phyloP scores from a whole-genome alignment of 1,140 invertebrate genomes.

The Artemia franciscana region DNA sequence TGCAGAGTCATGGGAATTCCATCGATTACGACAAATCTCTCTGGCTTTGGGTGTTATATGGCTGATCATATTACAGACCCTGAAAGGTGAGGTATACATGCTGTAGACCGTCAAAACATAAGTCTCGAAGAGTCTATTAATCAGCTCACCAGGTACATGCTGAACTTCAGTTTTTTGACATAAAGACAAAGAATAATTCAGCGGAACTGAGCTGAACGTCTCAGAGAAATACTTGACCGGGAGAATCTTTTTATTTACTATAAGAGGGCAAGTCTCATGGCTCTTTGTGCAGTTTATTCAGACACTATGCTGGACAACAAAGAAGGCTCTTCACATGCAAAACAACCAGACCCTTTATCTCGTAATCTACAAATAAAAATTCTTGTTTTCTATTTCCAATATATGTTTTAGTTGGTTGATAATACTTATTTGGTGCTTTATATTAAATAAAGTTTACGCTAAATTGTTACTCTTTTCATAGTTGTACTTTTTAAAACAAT shows the following conservation, averaged over 20 bases:
- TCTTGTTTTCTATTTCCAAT: too few relatives aligned
- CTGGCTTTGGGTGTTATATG: conserved; percentile 98
- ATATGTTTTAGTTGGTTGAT: too few relatives aligned
- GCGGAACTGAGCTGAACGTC: conserved; percentile 83
- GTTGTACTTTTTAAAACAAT: too few relatives aligned
- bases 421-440: too few relatives aligned
- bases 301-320: conserved; percentile 50
- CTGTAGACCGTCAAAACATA: conserved; percentile 79
- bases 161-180: conserved; percentile 72
- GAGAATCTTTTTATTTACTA: conserved; percentile 93
- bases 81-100: conserved; percentile 94
- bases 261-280: conserved; percentile 66
- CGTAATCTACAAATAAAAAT: too few relatives aligned
- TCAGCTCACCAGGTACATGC: conserved; percentile 82
- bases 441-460: too few relatives aligned
- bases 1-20: conserved; percentile 99
- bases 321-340: conserved; percentile 33
- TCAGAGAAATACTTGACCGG: conserved; percentile 96
- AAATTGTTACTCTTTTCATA: too few relatives aligned
- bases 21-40: conserved; percentile 88
- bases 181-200: conserved; percentile 92
- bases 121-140: conserved; percentile 69
- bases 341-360: conserved; percentile 75
- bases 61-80: conserved; percentile 92
- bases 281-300: conserved; percentile 57